These are phyloP conservation scores for Siphlonurus alternatus DNA, from an alignment of 2,888 invertebrate genomes.

Conservation along the genomic window DNA sequence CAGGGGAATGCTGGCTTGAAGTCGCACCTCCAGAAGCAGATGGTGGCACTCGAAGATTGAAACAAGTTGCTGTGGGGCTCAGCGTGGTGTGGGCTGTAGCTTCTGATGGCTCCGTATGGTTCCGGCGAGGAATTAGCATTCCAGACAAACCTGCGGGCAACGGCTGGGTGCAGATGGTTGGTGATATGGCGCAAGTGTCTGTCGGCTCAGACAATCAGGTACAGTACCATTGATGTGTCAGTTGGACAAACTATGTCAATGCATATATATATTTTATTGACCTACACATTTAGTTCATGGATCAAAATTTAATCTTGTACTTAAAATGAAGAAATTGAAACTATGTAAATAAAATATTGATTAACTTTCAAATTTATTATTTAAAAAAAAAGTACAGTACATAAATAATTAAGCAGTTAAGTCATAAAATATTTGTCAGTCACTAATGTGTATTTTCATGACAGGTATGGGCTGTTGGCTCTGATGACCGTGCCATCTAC, in stretches of 20 bases:
- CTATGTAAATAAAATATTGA: too few relatives aligned
- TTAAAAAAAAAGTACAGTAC: too few relatives aligned
- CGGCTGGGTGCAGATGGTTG: constrained; percentile 83
- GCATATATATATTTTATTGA: too few relatives aligned
- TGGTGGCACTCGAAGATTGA: constrained; percentile 43
- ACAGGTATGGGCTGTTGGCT: constrained; percentile 64
- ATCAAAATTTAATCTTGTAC: too few relatives aligned
- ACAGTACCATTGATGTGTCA: constrained; percentile 6
- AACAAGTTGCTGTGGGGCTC: constrained; percentile 64
- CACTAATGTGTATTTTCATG: too few relatives aligned
- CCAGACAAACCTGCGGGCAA: constrained; percentile 43
- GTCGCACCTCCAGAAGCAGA: constrained; percentile 40
- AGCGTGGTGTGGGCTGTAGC: constrained; percentile 69
- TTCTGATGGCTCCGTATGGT: constrained; percentile 73
- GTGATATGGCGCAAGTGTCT: constrained; percentile 65
- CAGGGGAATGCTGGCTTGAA: constrained; percentile 60
- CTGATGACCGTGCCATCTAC: constrained; percentile 64
- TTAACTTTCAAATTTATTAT: too few relatives aligned
- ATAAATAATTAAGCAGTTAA: too few relatives aligned
- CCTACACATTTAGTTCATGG: too few relatives aligned
- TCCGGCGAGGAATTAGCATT: constrained; percentile 43
- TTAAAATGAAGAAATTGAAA: too few relatives aligned
- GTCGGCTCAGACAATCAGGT: constrained; percentile 75
- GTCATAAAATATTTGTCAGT: too few relatives aligned
- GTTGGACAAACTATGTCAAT: neutral